phyloP scores from a whole-genome alignment of 2,888 invertebrate genomes.

The Seira ritae region DNA sequence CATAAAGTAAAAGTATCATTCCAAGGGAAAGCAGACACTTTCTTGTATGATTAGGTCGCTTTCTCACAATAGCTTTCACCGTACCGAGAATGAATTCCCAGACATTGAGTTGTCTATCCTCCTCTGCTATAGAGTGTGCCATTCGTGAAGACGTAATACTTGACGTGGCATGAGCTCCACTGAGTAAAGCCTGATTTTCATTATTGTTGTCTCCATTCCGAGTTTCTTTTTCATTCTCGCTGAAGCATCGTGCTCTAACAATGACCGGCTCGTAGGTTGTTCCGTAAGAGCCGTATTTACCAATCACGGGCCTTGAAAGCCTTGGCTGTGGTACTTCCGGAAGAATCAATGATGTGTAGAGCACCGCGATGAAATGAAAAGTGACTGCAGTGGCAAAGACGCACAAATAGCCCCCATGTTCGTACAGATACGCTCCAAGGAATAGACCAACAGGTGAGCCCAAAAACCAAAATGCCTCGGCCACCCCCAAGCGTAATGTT shows the following conservation, averaged over 20 bases:
- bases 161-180: slow-evolving; percentile 17
- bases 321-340: slow-evolving; percentile 72
- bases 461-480: slow-evolving; percentile 72
- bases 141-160: slow-evolving; percentile 23
- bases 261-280: slow-evolving; percentile 47
- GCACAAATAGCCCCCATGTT: slow-evolving; percentile 70
- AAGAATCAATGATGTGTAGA: slow-evolving; percentile 69
- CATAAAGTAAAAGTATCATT: slow-evolving; percentile 69
- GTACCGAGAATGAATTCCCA: slow-evolving; percentile 71
- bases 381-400: slow-evolving; percentile 69
- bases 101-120: slow-evolving; percentile 49
- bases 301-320: slow-evolving; percentile 56
- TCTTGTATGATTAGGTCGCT: slow-evolving; percentile 71
- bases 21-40: slow-evolving; percentile 71
- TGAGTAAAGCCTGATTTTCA: slow-evolving; percentile 54
- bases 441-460: slow-evolving; percentile 70
- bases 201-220: slow-evolving; percentile 50
- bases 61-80: slow-evolving; percentile 65
- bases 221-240: slow-evolving; percentile 65
- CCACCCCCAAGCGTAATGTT: slow-evolving; percentile 71
- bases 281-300: slow-evolving; percentile 71
- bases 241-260: slow-evolving; percentile 67
- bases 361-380: slow-evolving; percentile 67
- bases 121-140: slow-evolving; percentile 1
- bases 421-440: slow-evolving; percentile 70